Evolutionary conservation across 2,113 vertebrate genomes (phyloP), one percentile per base, ranked within the genome.

Genomic region (Pelecanus crispus): DNA sequence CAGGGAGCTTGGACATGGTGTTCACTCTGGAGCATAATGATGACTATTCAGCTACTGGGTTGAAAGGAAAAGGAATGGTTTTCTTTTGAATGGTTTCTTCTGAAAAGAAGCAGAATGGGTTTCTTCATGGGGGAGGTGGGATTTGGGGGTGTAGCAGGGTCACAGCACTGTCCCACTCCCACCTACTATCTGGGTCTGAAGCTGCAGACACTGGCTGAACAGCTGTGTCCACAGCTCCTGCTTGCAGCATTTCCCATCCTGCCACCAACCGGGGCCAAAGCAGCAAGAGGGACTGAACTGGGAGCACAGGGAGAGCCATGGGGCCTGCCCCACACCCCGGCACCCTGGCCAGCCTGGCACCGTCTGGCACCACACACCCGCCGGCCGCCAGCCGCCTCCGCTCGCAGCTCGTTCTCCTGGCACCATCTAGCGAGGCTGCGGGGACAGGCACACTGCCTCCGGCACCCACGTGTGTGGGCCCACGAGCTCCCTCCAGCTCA

Each of bases 401-500:
- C 92, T 81, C 73, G 25, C 94, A 93, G 81, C 85, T 62, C 81
- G 90, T 90, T 93, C 94, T 87, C 90, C 92, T 95, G 96, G 95
- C 96, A 97, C 96, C 96, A 96, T 25, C 96, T 97, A 97, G 96
- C 56, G 93, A 91, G 94, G 96, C 88, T 89, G 85, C 42, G 38
- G 63, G 92, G 61, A 92, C 72, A 17, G 91, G 15, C 88, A 68
- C n/a, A 15, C 47, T 31, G 75, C n/a, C 72, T 1, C 40, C 49
- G 2, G 80, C 77, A 55, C 53, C 49, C 86, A 29, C 63, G 6
- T 10, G 18, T 10, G 11, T 15, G 32, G 67, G 16, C 34, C 40
- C 83, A 20, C 16, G 3, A 3, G 2, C 4, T 7, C 26, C 26
- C 31, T 8, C 44, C 1, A 9, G 45, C 29, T 9, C 61, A 0